Conservation (phyloP, 2,113 vertebrate genomes). For the Barbus barbus region DNA sequence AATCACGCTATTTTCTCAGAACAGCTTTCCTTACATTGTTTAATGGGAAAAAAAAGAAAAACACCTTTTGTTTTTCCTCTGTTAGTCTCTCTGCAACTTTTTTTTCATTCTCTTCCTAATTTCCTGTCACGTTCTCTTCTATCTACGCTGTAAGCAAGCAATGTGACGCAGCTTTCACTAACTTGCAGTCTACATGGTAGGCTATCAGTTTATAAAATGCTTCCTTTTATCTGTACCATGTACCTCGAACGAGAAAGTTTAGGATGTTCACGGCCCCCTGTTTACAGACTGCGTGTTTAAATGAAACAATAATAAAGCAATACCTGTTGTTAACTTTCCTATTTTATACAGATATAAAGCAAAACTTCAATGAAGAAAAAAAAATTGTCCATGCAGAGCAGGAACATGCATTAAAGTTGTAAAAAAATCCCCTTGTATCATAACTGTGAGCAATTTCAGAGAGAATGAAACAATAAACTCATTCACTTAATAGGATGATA, state of each 20-base stretch:
- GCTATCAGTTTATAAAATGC: constrained; percentile 71
- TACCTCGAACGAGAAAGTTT: constrained; percentile 73
- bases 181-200: not conserved
- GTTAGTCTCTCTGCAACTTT: constrained; percentile 66
- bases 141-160: constrained; percentile 36
- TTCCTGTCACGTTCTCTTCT: constrained; percentile 70
- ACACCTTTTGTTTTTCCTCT: constrained; percentile 61
- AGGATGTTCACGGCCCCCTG: constrained; percentile 66
- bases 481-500: constrained; percentile 78
- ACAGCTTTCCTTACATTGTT: constrained; percentile 53
- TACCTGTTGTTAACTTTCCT: constrained; percentile 82
- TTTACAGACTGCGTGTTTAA: constrained; percentile 75
- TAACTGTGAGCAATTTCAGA: constrained; percentile 95
- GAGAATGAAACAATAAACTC: constrained; percentile 85
- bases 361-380: constrained; percentile 63
- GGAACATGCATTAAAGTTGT: constrained; percentile 85
- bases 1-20: constrained; percentile 56
- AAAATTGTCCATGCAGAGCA: constrained; percentile 76
- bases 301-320: constrained; percentile 88
- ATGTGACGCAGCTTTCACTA: not conserved
- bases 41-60: constrained; percentile 17
- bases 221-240: constrained; percentile 81
- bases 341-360: constrained; percentile 77
- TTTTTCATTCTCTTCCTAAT: constrained; percentile 62
- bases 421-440: constrained; percentile 83